phyloP scores from a whole-genome alignment of 2,888 invertebrate species.

The Mesorhabditis spiculigera region DNA sequence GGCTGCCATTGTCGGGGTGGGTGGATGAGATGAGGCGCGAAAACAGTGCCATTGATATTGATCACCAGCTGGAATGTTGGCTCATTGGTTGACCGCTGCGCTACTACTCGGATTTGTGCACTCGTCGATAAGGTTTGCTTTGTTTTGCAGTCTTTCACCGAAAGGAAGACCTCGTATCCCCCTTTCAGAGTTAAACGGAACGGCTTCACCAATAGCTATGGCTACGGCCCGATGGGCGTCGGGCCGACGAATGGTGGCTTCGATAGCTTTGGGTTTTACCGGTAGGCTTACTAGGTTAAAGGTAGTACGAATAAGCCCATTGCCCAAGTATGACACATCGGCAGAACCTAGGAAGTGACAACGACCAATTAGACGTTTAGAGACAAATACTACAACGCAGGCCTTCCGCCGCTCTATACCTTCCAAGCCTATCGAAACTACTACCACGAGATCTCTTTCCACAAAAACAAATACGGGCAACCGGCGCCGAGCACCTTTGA shows the following conservation, averaged over 20 bases:
- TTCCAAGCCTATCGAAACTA: slow-evolving; percentile 45
- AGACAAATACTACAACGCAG: slow-evolving; percentile 49
- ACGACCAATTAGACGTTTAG: slow-evolving; percentile 11
- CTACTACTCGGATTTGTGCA: too few relatives aligned
- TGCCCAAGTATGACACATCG: neutral
- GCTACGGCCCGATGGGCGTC: slow-evolving; percentile 43
- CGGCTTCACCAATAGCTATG: slow-evolving; percentile 51
- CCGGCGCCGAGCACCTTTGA: slow-evolving; percentile 43
- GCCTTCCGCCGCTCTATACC: slow-evolving; percentile 47
- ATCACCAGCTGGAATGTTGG: too few relatives aligned
- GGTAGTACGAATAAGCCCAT: neutral
- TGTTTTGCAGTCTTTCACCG: neutral
- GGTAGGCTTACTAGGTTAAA: slow-evolving; percentile 11
- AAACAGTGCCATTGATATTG: too few relatives aligned
- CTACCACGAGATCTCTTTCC: slow-evolving; percentile 50
- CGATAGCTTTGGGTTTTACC: slow-evolving; percentile 46
- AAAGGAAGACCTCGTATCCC: neutral
- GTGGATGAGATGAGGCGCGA: too few relatives aligned
- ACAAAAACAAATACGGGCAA: slow-evolving; percentile 43
- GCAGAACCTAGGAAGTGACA: neutral
- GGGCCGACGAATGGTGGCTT: slow-evolving; percentile 46
- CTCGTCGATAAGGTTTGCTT: too few relatives aligned
- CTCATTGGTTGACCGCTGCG: too few relatives aligned
- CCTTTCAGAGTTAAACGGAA: slow-evolving; percentile 38
- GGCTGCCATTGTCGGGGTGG: too few relatives aligned